Conservation (phyloP, 2,888 invertebrate species). For the Camptogramma bilineatum region DNA sequence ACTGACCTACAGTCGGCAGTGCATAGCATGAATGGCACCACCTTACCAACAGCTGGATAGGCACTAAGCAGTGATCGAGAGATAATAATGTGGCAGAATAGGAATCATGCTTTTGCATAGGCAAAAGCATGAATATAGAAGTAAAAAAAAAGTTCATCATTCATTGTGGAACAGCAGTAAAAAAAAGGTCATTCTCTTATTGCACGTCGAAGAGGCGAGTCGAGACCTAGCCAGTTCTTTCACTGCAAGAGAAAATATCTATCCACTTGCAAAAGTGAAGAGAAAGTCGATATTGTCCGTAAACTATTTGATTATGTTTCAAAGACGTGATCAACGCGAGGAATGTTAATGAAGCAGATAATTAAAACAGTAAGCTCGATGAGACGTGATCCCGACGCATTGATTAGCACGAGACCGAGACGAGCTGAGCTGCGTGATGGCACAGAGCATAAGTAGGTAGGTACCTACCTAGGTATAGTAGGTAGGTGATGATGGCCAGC, state of each 20-base stretch:
- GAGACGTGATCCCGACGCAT: constrained; percentile 31
- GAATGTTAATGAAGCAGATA: constrained; percentile 28
- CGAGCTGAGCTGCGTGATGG: constrained; percentile 26
- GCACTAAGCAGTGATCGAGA: constrained; percentile 47
- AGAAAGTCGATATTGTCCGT: constrained; percentile 30
- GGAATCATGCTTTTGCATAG: background rate
- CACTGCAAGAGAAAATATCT: constrained; percentile 1
- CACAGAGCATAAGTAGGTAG: background rate
- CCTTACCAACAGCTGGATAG: constrained; percentile 58
- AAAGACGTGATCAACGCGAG: constrained; percentile 29
- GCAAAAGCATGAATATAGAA: background rate
- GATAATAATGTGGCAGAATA: constrained; percentile 60
- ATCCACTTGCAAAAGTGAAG: constrained; percentile 15
- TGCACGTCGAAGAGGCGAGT: background rate
- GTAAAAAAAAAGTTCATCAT: background rate
- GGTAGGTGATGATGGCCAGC: too few relatives aligned
- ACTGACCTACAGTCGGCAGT: constrained; percentile 77
- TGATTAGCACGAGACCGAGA: constrained; percentile 24
- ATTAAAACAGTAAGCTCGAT: constrained; percentile 30
- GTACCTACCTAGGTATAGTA: too few relatives aligned
- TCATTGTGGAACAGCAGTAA: background rate
- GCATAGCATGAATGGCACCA: constrained; percentile 72
- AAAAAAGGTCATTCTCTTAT: background rate
- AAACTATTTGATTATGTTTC: constrained; percentile 25
- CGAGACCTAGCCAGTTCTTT: background rate